Evolutionary conservation across 2,888 invertebrate genomes (phyloP).

Genomic region (Belgica antarctica): DNA sequence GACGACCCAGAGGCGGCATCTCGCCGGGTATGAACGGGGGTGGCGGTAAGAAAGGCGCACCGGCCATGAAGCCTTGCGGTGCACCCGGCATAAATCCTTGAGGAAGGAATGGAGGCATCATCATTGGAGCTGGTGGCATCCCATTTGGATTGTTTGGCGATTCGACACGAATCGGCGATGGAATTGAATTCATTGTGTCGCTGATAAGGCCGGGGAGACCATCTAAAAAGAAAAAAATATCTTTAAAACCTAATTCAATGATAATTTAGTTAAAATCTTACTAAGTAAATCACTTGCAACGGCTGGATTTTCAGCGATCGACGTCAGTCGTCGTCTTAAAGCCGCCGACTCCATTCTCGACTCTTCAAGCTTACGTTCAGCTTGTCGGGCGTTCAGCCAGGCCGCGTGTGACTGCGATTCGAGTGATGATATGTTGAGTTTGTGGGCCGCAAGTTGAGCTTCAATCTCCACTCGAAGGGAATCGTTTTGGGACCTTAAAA

Average conservation of each 20-base stretch:
- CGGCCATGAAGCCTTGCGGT: too few relatives aligned
- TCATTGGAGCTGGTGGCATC: conserved; percentile 50
- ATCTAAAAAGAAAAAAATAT: conserved; percentile 40
- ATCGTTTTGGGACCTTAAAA: conserved; percentile 58
- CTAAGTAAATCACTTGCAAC: conserved; percentile 46
- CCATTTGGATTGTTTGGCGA: conserved; percentile 48
- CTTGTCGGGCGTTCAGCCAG: conserved; percentile 79
- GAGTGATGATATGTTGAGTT: conserved; percentile 69
- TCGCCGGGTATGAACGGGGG: conserved; percentile 62
- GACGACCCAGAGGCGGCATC: conserved; percentile 59
- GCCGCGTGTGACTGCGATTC: conserved; percentile 83
- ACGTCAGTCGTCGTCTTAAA: conserved; percentile 61
- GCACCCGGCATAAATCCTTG: conserved; percentile 55
- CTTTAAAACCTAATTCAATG: neutral
- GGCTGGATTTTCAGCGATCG: conserved; percentile 48
- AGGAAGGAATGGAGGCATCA: conserved; percentile 53
- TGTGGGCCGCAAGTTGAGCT: conserved; percentile 72
- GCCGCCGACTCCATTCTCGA: conserved; percentile 69
- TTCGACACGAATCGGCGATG: conserved; percentile 41
- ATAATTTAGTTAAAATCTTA: neutral
- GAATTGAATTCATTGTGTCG: conserved; percentile 35
- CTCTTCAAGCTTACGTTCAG: conserved; percentile 79
- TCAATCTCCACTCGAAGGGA: conserved; percentile 76
- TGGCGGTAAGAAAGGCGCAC: conserved; percentile 60
- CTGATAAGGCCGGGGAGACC: conserved; percentile 38